Evolutionary conservation across 2,113 vertebrate species (phyloP).

Genomic region (Nestor notabilis): DNA sequence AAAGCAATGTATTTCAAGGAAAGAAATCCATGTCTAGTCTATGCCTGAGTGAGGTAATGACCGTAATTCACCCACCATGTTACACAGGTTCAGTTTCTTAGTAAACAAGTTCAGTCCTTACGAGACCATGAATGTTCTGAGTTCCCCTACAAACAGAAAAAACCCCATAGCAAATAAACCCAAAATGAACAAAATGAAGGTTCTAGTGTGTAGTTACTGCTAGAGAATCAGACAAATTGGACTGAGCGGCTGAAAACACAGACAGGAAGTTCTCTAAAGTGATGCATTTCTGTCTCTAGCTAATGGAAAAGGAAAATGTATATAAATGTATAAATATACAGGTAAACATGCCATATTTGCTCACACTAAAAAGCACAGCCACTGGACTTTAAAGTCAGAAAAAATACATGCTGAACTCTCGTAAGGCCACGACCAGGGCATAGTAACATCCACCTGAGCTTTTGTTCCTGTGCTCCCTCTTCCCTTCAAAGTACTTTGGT

Average conservation of each 20-base stretch:
- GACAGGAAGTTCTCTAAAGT: neutral
- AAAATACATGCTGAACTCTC: neutral
- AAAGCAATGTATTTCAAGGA: neutral
- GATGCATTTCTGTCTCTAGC: neutral
- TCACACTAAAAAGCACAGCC: conserved; percentile 1
- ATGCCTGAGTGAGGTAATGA: neutral
- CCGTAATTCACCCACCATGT: neutral
- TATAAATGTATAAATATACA: neutral
- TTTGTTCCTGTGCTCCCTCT: neutral
- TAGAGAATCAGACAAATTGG: neutral
- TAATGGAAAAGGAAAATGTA: neutral
- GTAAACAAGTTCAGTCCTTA: neutral
- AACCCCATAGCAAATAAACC: neutral
- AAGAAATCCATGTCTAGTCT: neutral
- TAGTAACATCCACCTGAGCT: neutral
- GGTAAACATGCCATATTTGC: neutral
- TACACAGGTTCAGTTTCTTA: neutral
- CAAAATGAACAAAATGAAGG: neutral
- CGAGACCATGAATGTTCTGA: neutral
- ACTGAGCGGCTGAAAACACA: conserved; percentile 20
- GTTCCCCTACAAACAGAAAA: neutral
- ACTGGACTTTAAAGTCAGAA: conserved; percentile 2
- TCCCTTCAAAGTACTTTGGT: neutral
- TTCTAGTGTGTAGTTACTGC: neutral
- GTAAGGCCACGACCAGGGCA: neutral